A percentile compares a stretch with the other conserved stretches of the same genome.
Evolutionary conservation across 2,797 vertebrate species (phyloP).

Genomic region (Sandelia bainsii): DNA sequence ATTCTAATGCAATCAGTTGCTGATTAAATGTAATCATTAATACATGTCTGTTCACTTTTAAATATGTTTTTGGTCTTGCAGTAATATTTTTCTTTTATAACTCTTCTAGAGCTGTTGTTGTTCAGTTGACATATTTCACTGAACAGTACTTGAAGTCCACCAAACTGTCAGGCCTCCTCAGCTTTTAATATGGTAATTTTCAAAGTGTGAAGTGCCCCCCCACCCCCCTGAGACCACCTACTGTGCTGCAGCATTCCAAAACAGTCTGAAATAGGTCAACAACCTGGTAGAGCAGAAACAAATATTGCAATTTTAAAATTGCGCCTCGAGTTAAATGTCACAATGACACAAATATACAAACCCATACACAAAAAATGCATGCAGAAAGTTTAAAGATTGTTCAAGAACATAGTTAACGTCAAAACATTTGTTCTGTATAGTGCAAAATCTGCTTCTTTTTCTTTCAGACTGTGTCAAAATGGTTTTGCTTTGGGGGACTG

Average conservation of each 20-base stretch:
- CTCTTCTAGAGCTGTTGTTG: not conserved
- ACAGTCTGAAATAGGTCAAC: slow-evolving; percentile 51
- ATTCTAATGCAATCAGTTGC: too few species aligned
- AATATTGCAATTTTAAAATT: slow-evolving; percentile 3
- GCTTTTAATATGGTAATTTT: slow-evolving; percentile 70
- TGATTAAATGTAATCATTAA: too few species aligned
- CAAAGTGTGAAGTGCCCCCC: slow-evolving; percentile 48
- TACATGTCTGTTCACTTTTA: too few species aligned
- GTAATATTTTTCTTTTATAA: not conserved
- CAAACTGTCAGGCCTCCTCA: slow-evolving; percentile 36
- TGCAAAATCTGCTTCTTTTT: not conserved
- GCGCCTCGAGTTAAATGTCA: not conserved
- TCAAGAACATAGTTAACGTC: not conserved
- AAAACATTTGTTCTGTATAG: not conserved
- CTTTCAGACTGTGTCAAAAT: slow-evolving; percentile 20
- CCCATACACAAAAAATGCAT: not conserved
- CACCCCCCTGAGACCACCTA: slow-evolving; percentile 57
- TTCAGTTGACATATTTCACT: slow-evolving; percentile 33
- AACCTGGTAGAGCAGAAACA: slow-evolving; percentile 6
- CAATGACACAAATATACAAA: not conserved
- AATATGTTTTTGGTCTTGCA: not conserved
- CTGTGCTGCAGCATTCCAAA: slow-evolving; percentile 42
- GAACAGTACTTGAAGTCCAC: slow-evolving; percentile 11
- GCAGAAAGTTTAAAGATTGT: not conserved
- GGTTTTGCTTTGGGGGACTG: slow-evolving; percentile 3